Evolutionary conservation across 64 coral and sea anemone species (phyloP), one percentile per base, ranked within the genome.

Genomic region (Stylophora pistillata): DNA sequence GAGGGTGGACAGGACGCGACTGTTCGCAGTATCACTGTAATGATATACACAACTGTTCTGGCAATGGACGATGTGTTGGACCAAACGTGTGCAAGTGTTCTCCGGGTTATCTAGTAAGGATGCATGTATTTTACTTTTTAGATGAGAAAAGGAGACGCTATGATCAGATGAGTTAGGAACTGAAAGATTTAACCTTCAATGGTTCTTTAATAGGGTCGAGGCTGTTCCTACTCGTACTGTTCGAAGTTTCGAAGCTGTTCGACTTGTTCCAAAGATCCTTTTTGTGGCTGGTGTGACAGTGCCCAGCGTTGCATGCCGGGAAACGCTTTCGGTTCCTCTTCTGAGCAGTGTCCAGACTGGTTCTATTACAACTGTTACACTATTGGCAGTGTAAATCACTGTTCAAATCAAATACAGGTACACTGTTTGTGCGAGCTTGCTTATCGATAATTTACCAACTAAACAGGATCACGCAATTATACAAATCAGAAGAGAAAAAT

Each of bases 211-310:
- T 66, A 74, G 88, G 92, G 92, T 85, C 87, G 87, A 58, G 92
- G 79, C 25, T 94, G 92, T 55, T 78, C 87, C 14, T 89, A 89
- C 74, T 94, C 92, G 0, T 77, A 66, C 27, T 94, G 92, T 31
- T 61, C 79, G 17, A 94, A 86, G 64, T 89, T 71, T 71, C 57
- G 13, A 10, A 58, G 81, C 5, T 94, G 92, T 71, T 74, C 62
- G 2, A 71, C 87, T 32, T 94, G 92, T 55, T 66, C 26, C 64
- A 33, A 31, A 16, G 92, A 94, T 29, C 28, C 58, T 10, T n/a
- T 13, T 37, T 94, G 92, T 27, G 92, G 92, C n/a, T 94, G 92
- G 92, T 94, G 92, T 58, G 92, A 94, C 58, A 86, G 71, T 58
- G 9, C 41, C 28, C 92, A 78, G 23, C 87, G 78, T 30, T 94